Base-by-base conservation (phyloP, 2,888 invertebrate genomes). In the Melanophora roralis region DNA sequence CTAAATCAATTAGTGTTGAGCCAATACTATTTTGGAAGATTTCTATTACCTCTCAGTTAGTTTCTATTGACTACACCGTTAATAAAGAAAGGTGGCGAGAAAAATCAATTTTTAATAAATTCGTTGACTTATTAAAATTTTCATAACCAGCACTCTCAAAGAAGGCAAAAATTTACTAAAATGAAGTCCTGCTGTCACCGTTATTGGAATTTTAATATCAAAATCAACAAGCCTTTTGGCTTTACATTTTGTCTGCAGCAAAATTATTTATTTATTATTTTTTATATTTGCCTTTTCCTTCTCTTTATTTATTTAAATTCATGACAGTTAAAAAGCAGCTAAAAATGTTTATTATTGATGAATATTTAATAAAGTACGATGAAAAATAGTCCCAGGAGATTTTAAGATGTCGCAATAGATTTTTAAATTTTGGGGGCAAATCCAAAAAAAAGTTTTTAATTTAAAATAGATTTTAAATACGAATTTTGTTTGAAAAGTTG, bases 141-240 rank as follows among this genome's bases (percentile, higher is more conserved):
- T 23, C 14, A 49, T 38, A 23, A 16, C 12, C 27, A 65, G 12
- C 36, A 36, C 21, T 21, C 32, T 27, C 1, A 3, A 49, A 49
- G 21, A 9, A 34, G 7, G 12, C 49, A 36, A 64, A 43, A 43
- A 21, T 43, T 43, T 60, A 43, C 7, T 1, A 16, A 8, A 6
- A 45, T 3, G 0, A 7, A 19, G 16, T n/a, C n/a, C n/a, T 43
- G 51, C 34, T 43, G 27, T 5, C 51, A 38, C 14, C 40, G 43
- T 27, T 67, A 51, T 74, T 67, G 59, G 40, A 65, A 59, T 8
- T 65, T 49, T 74, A 74, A 74, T 65, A 73, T 51, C 21, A 36
- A 8, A 34, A 45, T 6, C 27, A 27, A n/a, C 43, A 68, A 75
- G 60, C 75, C 75, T 68, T 75, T 68, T 45, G 45, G 62, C 47